These are phyloP conservation scores for Sylvia atricapilla DNA, from an alignment of 2,113 vertebrate species.

Conservation along the genomic window DNA sequence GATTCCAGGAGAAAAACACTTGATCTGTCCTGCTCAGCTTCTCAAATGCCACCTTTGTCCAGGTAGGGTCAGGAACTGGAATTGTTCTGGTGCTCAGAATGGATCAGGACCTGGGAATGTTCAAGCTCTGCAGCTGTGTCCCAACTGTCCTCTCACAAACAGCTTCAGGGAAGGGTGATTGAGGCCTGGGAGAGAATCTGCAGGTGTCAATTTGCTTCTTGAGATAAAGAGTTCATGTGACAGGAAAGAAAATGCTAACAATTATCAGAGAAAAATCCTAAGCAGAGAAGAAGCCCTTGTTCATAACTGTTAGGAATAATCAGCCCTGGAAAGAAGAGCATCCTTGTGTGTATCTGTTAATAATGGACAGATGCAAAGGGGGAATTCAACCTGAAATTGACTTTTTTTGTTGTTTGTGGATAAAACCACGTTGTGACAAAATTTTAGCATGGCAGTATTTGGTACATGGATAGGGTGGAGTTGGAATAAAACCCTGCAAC, in stretches of 20 bases:
- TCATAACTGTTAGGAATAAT: not conserved
- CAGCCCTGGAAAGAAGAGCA: slow-evolving; percentile 11
- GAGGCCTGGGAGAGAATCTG: not conserved
- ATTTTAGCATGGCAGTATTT: not conserved
- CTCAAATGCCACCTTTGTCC: not conserved
- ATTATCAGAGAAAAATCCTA: slow-evolving; percentile 9
- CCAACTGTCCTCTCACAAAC: not conserved
- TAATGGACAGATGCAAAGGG: not conserved
- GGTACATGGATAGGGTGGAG: not conserved
- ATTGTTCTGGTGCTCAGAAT: not conserved
- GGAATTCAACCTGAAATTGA: not conserved
- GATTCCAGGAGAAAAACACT: not conserved
- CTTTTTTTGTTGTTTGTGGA: not conserved
- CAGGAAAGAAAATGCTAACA: slow-evolving; percentile 25
- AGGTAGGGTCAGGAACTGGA: not conserved
- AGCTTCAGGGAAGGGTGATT: not conserved
- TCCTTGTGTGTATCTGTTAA: not conserved
- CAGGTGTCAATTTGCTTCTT: slow-evolving; percentile 50
- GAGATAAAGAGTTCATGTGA: slow-evolving; percentile 21
- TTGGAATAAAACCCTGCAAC: not conserved
- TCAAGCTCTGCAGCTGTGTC: not conserved
- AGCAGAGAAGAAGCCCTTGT: not conserved
- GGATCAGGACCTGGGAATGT: not conserved
- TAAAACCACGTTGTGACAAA: not conserved
- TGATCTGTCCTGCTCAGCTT: slow-evolving; percentile 1